Evolutionary conservation across 2,113 vertebrate genomes (phyloP), one percentile per base, ranked within the genome.

Genomic region (Orthochromis malagaraziensis): DNA sequence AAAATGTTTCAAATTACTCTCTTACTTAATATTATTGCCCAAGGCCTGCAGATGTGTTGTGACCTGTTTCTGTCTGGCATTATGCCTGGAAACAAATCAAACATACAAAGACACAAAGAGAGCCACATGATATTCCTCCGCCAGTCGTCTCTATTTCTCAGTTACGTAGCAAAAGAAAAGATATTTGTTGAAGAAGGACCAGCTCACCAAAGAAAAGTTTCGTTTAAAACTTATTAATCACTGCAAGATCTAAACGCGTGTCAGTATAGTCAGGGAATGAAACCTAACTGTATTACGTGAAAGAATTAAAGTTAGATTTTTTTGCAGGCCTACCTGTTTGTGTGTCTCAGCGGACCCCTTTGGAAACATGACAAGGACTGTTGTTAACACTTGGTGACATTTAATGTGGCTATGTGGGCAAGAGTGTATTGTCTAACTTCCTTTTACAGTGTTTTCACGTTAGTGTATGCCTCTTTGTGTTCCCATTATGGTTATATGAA

Each of bases 141-240:
- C 21, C 68, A 29, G 21, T 29, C 17, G 9, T 75, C 16, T 29
- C 4, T 0, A 12, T 77, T 0, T 77, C 14, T 77, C 70, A 31
- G 9, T 29, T 75, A 49, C 2, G 1, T 77, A 0, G 4, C 11
- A 51, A 51, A 77, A 51, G 21, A 73, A 17, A 31, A 51, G 2
- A 31, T 6, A 2, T 77, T 31, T 63, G 58, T 19, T 35, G 31
- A 19, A 63, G 29, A 17, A 73, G 9, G 13, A 73, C 14, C 40
- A 47, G 21, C 65, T 75, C 24, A 31, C 9, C 16, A 31, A 17
- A 19, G 42, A 47, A 19, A 77, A 5, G 6, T 77, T 49, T 40
- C 0, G 0, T 68, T 68, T 24, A 24, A 73, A 29, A 47, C 0
- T 0, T 70, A 75, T 75, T 47, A 17, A 49, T 49, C 1, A 49